A percentile compares a stretch with the other conserved stretches of the same genome.
Evolutionary conservation across 2,888 invertebrate species (phyloP).

Genomic region (Chrysolina americana): DNA sequence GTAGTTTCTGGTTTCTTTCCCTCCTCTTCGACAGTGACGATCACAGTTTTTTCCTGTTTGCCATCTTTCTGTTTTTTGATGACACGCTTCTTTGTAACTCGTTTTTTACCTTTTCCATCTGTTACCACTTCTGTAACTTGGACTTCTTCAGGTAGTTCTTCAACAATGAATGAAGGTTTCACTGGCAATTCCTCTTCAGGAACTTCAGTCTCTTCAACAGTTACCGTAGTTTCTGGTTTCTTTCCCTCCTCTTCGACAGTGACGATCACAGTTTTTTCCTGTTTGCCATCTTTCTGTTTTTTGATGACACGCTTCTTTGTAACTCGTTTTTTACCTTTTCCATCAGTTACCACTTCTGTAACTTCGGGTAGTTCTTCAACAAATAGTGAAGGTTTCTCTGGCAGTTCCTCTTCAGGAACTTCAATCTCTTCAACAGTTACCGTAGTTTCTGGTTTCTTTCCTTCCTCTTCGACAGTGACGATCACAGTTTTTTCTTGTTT

Average conservation of each 20-base stretch:
- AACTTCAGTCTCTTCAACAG: constrained; percentile 46
- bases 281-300: too few relatives aligned
- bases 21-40: constrained; percentile 65
- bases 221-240: constrained; percentile 65
- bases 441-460: constrained; percentile 64
- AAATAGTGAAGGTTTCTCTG: constrained; percentile 62
- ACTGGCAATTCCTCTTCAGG: constrained; percentile 55
- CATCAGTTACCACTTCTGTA: constrained; percentile 56
- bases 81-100: too few relatives aligned
- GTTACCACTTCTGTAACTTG: constrained; percentile 54
- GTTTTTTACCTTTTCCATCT: constrained; percentile 37
- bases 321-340: constrained; percentile 46
- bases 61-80: too few relatives aligned
- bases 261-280: too few relatives aligned
- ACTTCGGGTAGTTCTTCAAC: constrained; percentile 57
- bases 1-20: constrained; percentile 60
- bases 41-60: too few relatives aligned
- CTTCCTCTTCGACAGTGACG: constrained; percentile 63
- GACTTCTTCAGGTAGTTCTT: constrained; percentile 58
- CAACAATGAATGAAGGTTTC: constrained; percentile 63
- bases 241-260: constrained; percentile 51
- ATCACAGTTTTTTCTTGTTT: constrained; percentile 63
- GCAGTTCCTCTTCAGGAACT: constrained; percentile 55
- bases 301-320: constrained; percentile 57
- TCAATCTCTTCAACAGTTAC: constrained; percentile 59